Percentiles rank a stretch among this genome's conserved stretches.
Conservation (phyloP, 2,797 vertebrate genomes). For the Hybognathus amarus region DNA sequence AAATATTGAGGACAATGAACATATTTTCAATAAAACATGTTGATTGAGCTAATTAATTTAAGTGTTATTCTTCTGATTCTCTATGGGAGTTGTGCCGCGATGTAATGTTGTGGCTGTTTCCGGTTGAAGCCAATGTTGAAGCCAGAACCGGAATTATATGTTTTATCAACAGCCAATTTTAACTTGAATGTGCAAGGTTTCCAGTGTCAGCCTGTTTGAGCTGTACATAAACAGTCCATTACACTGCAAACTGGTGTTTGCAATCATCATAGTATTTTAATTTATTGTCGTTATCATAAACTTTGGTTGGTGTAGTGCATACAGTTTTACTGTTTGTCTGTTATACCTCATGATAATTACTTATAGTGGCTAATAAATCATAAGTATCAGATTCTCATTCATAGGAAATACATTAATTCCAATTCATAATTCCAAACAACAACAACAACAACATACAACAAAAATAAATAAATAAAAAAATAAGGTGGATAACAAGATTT, state of each 20-base stretch:
- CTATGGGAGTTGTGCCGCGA: not conserved
- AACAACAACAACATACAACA: no score
- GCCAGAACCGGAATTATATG: not conserved
- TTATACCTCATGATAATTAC: not conserved
- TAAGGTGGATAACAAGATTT: no score
- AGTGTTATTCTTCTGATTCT: not conserved
- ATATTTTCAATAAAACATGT: constrained; percentile 4
- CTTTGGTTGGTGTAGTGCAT: not conserved
- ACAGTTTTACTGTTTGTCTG: not conserved
- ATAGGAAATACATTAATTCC: not conserved
- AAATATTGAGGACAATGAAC: not conserved
- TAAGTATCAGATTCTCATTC: not conserved
- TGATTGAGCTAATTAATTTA: not conserved
- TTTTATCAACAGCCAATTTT: not conserved
- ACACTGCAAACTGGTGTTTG: not conserved
- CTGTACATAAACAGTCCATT: not conserved
- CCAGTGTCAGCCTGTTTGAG: not conserved
- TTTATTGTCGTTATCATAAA: not conserved
- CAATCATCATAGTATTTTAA: not conserved
- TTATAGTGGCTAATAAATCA: not conserved
- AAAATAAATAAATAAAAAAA: not conserved
- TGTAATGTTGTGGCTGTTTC: not conserved
- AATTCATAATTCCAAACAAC: no score
- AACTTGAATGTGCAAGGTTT: not conserved
- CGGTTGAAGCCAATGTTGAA: no score